Evolutionary conservation across 2,888 invertebrate species (phyloP).

Genomic region (Gerosis bhagava): DNA sequence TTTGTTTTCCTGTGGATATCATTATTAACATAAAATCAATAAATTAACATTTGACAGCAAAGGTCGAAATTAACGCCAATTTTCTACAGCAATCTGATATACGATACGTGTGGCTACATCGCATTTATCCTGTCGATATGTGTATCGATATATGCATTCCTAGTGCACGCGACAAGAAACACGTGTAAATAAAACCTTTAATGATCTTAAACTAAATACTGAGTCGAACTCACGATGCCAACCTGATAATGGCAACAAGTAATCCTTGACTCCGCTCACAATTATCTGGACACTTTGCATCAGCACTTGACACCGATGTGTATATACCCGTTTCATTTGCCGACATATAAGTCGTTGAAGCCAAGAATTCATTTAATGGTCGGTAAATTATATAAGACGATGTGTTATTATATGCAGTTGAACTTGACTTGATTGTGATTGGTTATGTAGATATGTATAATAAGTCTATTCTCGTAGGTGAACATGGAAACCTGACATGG

Average conservation of each 20-base stretch:
- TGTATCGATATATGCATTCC: too few species aligned
- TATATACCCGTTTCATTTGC: slow-evolving; percentile 45
- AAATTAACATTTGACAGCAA: too few species aligned
- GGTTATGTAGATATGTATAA: neutral
- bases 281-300: slow-evolving; percentile 75
- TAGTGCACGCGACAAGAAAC: too few species aligned
- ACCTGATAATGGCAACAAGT: slow-evolving; percentile 58
- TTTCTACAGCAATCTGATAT: too few species aligned
- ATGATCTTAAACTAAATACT: too few species aligned
- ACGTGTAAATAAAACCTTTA: slow-evolving; percentile 14
- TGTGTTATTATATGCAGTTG: slow-evolving; percentile 61
- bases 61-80: too few species aligned
- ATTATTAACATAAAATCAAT: too few species aligned
- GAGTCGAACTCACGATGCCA: slow-evolving; percentile 34
- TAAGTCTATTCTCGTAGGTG: too few species aligned
- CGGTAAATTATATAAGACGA: slow-evolving; percentile 57
- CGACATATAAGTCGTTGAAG: slow-evolving; percentile 37
- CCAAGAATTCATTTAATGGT: slow-evolving; percentile 63
- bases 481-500: too few species aligned
- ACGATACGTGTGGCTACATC: too few species aligned
- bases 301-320: slow-evolving; percentile 65
- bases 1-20: too few species aligned
- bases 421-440: slow-evolving; percentile 59
- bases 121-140: too few species aligned
- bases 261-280: slow-evolving; percentile 74